These are phyloP conservation scores for Hyposmocoma kahamanoa DNA, from an alignment of 1,140 invertebrate species.

Conservation along the genomic window DNA sequence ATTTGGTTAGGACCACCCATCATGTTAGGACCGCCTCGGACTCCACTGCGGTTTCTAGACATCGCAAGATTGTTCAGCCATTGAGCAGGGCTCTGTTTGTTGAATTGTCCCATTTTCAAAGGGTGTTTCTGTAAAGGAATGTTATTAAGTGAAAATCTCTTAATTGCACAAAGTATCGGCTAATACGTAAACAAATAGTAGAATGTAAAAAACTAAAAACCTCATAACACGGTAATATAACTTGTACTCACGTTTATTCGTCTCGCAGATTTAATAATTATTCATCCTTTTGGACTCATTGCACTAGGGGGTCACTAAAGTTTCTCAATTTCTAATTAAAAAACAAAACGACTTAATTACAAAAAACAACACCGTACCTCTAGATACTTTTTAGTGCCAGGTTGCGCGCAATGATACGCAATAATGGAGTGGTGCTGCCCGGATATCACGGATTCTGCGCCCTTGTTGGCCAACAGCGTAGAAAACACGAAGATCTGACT, in stretches of 20 bases:
- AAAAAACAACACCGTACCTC: slow-evolving; percentile 87
- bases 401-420: slow-evolving; percentile 95
- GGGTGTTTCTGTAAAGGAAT: slow-evolving; percentile 84
- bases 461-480: slow-evolving; percentile 94
- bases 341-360: no score
- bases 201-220: no score
- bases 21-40: slow-evolving; percentile 71
- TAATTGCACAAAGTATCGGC: no score
- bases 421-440: slow-evolving; percentile 94
- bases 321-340: no score
- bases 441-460: slow-evolving; percentile 91
- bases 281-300: no score
- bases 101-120: slow-evolving; percentile 90
- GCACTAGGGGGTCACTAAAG: no score
- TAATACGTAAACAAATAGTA: no score
- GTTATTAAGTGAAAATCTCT: neutral
- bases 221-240: no score
- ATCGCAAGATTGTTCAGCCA: slow-evolving; percentile 87
- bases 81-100: slow-evolving; percentile 86
- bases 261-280: no score
- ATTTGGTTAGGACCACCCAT: slow-evolving; percentile 66
- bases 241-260: no score
- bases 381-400: slow-evolving; percentile 94
- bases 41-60: slow-evolving; percentile 81
- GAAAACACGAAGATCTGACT: slow-evolving; percentile 99